phyloP scores from a whole-genome alignment of 1,140 invertebrate genomes.

The Calliphora vicina region DNA sequence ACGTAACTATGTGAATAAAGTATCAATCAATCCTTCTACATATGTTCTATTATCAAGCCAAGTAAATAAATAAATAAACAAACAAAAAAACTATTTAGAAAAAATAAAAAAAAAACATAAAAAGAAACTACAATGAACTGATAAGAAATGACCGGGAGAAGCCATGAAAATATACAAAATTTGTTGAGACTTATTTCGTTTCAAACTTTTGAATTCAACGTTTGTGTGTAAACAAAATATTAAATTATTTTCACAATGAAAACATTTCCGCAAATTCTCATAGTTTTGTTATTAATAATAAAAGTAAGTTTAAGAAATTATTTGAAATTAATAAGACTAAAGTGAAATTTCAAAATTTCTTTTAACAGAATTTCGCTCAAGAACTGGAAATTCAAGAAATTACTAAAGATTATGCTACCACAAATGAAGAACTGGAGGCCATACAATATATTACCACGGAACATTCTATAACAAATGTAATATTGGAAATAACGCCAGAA shows the following conservation, averaged over 20 bases:
- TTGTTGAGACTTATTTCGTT: not conserved
- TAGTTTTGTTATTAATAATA: not conserved
- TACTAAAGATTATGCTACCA: not conserved
- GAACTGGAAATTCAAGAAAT: not conserved
- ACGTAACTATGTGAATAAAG: too few relatives aligned
- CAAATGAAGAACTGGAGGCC: too few relatives aligned
- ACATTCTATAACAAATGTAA: not conserved
- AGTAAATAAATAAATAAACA: too few relatives aligned
- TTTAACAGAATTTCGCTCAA: not conserved
- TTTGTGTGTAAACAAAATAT: not conserved
- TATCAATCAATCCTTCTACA: too few relatives aligned
- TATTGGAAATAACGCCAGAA: not conserved
- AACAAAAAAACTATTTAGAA: not conserved
- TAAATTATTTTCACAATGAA: not conserved
- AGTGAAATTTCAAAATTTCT: not conserved
- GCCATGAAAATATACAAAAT: not conserved
- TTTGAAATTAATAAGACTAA: not conserved
- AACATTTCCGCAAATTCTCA: not conserved
- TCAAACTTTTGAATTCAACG: not conserved
- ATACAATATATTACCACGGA: too few relatives aligned
- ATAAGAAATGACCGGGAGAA: slow-evolving; percentile 4
- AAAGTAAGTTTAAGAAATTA: not conserved
- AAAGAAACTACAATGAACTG: not conserved
- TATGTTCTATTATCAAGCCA: too few relatives aligned
- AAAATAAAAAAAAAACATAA: not conserved